Percentiles rank a stretch among this genome's conserved stretches.
Evolutionary conservation across 1,140 invertebrate genomes (phyloP).

Genomic region (Euura lappo): DNA sequence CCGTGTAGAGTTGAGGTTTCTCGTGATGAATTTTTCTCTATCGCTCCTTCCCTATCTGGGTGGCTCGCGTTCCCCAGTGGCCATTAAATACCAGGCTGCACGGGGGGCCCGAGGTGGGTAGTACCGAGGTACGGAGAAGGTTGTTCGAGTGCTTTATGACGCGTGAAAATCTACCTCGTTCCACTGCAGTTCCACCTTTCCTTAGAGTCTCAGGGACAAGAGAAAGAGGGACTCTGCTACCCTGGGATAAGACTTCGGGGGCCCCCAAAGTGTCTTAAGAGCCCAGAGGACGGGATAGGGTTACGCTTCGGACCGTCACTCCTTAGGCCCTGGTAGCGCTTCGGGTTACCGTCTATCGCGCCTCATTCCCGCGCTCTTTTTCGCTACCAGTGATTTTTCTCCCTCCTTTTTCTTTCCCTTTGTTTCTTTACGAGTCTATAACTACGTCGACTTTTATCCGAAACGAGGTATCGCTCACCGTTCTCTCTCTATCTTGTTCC

Average conservation of each 20-base stretch:
- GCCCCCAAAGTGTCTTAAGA: conserved; percentile 34
- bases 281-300: conserved; percentile 35
- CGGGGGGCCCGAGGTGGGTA: conserved; percentile 5
- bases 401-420: not conserved
- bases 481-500: not conserved
- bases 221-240: conserved; percentile 15
- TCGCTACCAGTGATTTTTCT: conserved; percentile 43
- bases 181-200: conserved; percentile 12
- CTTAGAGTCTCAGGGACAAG: conserved; percentile 27
- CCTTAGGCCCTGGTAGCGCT: conserved; percentile 43
- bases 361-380: conserved; percentile 20
- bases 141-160: conserved; percentile 45
- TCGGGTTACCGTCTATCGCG: conserved; percentile 46
- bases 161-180: conserved; percentile 43
- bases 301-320: conserved; percentile 43
- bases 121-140: conserved; percentile 23
- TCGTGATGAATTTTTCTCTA: not conserved
- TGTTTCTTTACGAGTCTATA: too few relatives aligned
- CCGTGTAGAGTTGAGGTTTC: not conserved
- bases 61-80: conserved; percentile 18
- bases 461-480: not conserved
- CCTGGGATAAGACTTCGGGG: conserved; percentile 6
- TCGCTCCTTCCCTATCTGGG: not conserved
- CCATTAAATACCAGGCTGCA: conserved; percentile 32
- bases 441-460: too few relatives aligned